Percentiles rank a stretch among this genome's conserved stretches.
These are phyloP conservation scores for Setipinna tenuifilis DNA, from an alignment of 2,797 vertebrate genomes.

Conservation along the genomic window DNA sequence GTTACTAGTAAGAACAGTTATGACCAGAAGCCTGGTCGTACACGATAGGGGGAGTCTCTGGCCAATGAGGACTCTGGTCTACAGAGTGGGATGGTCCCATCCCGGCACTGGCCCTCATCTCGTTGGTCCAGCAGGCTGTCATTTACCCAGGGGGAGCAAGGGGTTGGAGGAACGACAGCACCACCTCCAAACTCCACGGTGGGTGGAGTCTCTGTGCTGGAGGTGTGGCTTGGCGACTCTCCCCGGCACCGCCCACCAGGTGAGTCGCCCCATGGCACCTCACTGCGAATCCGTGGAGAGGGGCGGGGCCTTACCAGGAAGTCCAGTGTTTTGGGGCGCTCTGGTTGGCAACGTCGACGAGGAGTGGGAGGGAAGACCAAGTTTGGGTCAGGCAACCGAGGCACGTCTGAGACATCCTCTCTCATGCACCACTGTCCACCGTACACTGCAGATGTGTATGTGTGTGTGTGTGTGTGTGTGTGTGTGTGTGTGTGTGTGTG, in stretches of 20 bases:
- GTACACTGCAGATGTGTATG: conserved; percentile 34
- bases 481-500: not conserved
- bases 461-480: not conserved
- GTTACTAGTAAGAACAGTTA: conserved; percentile 63
- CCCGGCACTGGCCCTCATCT: conserved; percentile 90
- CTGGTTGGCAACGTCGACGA: conserved; percentile 88
- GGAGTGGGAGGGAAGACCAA: conserved; percentile 93
- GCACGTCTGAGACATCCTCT: conserved; percentile 82
- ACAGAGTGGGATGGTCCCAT: conserved; percentile 90
- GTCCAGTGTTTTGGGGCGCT: conserved; percentile 95
- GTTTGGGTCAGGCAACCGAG: conserved; percentile 92
- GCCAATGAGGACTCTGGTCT: conserved; percentile 81
- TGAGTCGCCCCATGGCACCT: conserved; percentile 86
- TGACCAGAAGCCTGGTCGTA: conserved; percentile 89
- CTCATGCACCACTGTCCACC: conserved; percentile 81
- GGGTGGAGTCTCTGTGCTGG: conserved; percentile 94
- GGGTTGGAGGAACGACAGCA: conserved; percentile 82
- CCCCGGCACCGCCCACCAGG: conserved; percentile 66
- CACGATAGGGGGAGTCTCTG: conserved; percentile 83
- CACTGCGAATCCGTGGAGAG: conserved; percentile 83
- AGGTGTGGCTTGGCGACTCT: conserved; percentile 89
- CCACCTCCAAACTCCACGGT: conserved; percentile 86
- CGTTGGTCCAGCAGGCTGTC: conserved; percentile 86
- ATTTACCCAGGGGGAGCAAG: conserved; percentile 76
- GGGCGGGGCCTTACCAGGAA: conserved; percentile 92